Evolutionary conservation across 2,888 invertebrate genomes (phyloP), one percentile per base, ranked within the genome.

Genomic region (Serrognathus titanus): DNA sequence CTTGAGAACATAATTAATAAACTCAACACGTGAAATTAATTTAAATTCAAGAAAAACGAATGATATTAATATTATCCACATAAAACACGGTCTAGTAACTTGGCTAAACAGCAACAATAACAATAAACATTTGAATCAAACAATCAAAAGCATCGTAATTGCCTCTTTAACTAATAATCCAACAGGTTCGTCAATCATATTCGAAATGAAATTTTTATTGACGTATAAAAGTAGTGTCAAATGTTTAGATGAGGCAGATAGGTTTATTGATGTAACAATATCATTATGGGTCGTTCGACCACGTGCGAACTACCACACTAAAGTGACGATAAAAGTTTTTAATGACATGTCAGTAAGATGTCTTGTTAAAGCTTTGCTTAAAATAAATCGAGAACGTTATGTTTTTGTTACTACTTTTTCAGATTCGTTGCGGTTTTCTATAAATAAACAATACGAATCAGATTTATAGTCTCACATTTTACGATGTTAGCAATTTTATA

Each of bases 241-340:
- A 74, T 72, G 73, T 72, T 74, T 72, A 73, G 72, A 74, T 74
- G 73, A 71, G 65, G 66, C 65, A 74, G 74, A 75, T 75, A 72
- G 72, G 75, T 76, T 76, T 76, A 76, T 76, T 76, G 76, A 75
- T 75, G 75, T 76, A 75, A 76, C 75, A 75, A 75, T 76, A 76
- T 76, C 75, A 75, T 76, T 76, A 76, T 72, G 70, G 72, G 68
- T 69, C 70, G 70, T 74, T 74, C 69, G 67, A 70, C 70, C 75
- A 73, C 76, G 75, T 76, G 76, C 74, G 72, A 75, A 75, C 74
- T 74, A 69, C 74, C 73, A 69, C 71, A 74, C 73, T 74, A 74
- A 75, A 73, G 70, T 68, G 73, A 71, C 74, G 73, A 76, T 76
- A 76, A 76, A 76, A 75, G 68, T 74, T 76, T 76, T 76, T 76